A percentile compares a stretch with the other conserved stretches of the same genome.
Conservation (phyloP, 2,888 invertebrate species). For the Cotesia congregata region DNA sequence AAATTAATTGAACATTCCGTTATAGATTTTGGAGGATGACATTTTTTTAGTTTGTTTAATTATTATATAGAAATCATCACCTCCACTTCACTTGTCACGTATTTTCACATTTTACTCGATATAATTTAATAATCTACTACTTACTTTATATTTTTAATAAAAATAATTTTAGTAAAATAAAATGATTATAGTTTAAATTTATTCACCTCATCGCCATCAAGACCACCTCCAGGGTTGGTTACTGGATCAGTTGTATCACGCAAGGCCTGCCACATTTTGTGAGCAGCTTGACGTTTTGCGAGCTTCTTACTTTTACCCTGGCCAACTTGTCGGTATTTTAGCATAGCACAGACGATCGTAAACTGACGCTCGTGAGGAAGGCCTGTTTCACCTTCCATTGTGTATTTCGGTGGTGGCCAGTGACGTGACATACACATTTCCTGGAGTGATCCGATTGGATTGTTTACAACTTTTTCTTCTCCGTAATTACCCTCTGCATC, state of each 20-base stretch:
- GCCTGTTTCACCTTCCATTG: slow-evolving; percentile 89
- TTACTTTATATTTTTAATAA: no score
- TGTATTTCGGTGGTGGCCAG: slow-evolving; percentile 95
- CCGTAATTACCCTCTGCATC: slow-evolving; percentile 62
- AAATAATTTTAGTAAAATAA: background rate
- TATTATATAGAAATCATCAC: slow-evolving; percentile 53
- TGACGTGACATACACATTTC: slow-evolving; percentile 97
- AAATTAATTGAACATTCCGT: slow-evolving; percentile 57
- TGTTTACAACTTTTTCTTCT: slow-evolving; percentile 88
- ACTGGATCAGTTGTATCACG: slow-evolving; percentile 82
- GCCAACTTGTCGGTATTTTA: slow-evolving; percentile 87
- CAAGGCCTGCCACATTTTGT: slow-evolving; percentile 91
- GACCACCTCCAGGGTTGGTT: slow-evolving; percentile 73
- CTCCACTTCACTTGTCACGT: slow-evolving; percentile 65
- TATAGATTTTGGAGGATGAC: slow-evolving; percentile 65
- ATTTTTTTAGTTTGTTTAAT: slow-evolving; percentile 39
- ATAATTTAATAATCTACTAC: background rate
- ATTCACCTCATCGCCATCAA: slow-evolving; percentile 81
- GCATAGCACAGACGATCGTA: slow-evolving; percentile 90
- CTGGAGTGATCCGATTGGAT: slow-evolving; percentile 95
- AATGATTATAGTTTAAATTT: background rate
- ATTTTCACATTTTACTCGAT: slow-evolving; percentile 27
- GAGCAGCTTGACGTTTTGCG: slow-evolving; percentile 96
- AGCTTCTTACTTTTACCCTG: slow-evolving; percentile 96
- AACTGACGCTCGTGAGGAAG: slow-evolving; percentile 95